phyloP scores from a whole-genome alignment of 2,888 invertebrate genomes.

The Oithona nana region DNA sequence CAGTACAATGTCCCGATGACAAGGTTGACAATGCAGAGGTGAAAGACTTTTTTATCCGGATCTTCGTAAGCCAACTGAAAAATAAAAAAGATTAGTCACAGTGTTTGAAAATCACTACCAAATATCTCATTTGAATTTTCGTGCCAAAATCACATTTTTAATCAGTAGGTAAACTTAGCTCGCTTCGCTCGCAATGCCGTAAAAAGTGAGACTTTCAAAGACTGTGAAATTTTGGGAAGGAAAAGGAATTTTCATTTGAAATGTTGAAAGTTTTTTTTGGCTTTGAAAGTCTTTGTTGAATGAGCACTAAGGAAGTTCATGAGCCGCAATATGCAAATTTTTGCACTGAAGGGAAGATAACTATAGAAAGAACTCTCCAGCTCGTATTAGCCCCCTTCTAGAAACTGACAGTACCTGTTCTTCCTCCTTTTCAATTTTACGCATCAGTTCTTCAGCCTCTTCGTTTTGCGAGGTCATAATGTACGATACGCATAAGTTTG shows the following conservation, averaged over 20 bases:
- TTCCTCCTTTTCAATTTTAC: conserved; percentile 95
- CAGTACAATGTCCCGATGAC: conserved; percentile 95
- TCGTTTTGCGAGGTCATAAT: conserved; percentile 98
- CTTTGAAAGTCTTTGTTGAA: not conserved
- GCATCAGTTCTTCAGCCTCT: conserved; percentile 94
- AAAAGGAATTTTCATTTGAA: not conserved
- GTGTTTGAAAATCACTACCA: no score
- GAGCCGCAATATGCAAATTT: not conserved
- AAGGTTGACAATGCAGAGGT: conserved; percentile 91
- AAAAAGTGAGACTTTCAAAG: not conserved
- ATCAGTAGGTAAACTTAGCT: no score
- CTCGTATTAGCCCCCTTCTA: no score
- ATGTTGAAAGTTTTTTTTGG: not conserved
- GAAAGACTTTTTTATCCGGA: conserved; percentile 79
- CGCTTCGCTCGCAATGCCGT: no score
- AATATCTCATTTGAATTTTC: no score
- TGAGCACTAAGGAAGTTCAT: not conserved
- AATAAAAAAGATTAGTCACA: not conserved
- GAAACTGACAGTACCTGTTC: conserved; percentile 37
- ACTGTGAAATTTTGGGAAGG: not conserved
- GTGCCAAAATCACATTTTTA: no score
- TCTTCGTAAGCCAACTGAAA: conserved; percentile 56
- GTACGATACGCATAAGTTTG: conserved; percentile 94
- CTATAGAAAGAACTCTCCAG: no score
- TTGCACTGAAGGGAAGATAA: not conserved